Base-by-base conservation (phyloP, 2,113 vertebrate genomes). In the Centropus unirufus region DNA sequence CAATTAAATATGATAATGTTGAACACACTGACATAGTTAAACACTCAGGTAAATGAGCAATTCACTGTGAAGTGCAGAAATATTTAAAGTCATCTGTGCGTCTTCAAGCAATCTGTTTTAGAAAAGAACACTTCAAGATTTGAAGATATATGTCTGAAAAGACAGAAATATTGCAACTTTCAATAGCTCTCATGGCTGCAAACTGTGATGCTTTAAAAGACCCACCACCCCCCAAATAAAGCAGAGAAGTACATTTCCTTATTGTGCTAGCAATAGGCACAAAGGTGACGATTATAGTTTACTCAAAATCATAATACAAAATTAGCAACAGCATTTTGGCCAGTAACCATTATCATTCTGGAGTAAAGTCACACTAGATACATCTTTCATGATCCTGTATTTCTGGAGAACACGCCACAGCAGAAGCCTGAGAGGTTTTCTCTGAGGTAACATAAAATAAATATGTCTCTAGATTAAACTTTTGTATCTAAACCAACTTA, bases 1-100 rank as follows among this genome's bases (percentile, higher is more conserved):
- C 97, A 98, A 98, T 98, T 98, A 98, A 98, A 98, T 97, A 98
- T 98, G 97, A 97, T 98, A 98, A 98, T 98, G 96, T 97, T 97
- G 96, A 98, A 94, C 96, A 95, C 88, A 97, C n/a, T 97, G 97
- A 97, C 95, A 98, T 89, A 97, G 97, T 97, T 98, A 98, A 98
- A 98, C 96, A 98, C 97, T 98, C 97, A 98, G 98, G 97, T 98
- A 97, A 98, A 98, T 95, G 97, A 98, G 98, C 97, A 98, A 97
- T 98, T 98, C 97, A 98, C 97, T 73, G 92, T 98, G 96, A 98
- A 98, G 98, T 98, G 92, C 93, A 96, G 94, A 97, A 98, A 98
- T 98, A 97, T 97, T 97, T 97, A 92, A 98, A 97, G 77, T 97
- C 94, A 95, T 98, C 95, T 97, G 83, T 90, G 95, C 97, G 93